Evolutionary conservation across 2,113 vertebrate genomes (phyloP).

Genomic region (Apteryx mantelli): DNA sequence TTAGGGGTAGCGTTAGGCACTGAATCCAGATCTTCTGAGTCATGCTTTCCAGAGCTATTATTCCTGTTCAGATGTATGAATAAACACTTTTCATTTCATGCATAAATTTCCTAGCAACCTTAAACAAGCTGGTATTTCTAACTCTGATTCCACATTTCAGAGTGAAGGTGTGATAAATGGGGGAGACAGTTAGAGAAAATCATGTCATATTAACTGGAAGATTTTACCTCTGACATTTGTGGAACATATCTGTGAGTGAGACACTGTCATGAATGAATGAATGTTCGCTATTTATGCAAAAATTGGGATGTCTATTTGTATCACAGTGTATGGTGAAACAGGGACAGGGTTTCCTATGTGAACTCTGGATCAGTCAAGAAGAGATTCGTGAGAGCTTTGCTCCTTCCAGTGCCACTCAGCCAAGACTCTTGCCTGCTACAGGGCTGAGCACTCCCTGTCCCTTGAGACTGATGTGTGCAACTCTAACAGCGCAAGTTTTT

Average conservation of each 20-base stretch:
- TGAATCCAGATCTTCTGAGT: background rate
- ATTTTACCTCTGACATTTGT: background rate
- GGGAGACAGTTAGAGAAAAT: background rate
- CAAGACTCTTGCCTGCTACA: background rate
- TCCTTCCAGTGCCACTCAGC: background rate
- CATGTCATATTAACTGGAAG: background rate
- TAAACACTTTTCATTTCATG: background rate
- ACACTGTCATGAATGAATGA: background rate
- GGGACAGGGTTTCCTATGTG: background rate
- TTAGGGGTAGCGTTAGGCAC: background rate
- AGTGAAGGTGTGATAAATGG: background rate
- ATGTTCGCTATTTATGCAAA: background rate
- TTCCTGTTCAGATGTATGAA: background rate
- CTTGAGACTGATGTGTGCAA: background rate
- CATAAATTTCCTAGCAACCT: background rate
- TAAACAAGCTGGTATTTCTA: conserved; percentile 1
- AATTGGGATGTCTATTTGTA: background rate
- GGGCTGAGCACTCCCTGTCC: background rate
- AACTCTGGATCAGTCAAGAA: background rate
- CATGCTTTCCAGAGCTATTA: background rate
- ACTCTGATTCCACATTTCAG: background rate
- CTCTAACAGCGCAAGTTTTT: background rate
- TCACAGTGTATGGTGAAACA: background rate
- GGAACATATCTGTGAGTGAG: background rate
- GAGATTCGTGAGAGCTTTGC: background rate